Evolutionary conservation across 2,888 invertebrate genomes (phyloP).

Genomic region (Physocephala rufipes): DNA sequence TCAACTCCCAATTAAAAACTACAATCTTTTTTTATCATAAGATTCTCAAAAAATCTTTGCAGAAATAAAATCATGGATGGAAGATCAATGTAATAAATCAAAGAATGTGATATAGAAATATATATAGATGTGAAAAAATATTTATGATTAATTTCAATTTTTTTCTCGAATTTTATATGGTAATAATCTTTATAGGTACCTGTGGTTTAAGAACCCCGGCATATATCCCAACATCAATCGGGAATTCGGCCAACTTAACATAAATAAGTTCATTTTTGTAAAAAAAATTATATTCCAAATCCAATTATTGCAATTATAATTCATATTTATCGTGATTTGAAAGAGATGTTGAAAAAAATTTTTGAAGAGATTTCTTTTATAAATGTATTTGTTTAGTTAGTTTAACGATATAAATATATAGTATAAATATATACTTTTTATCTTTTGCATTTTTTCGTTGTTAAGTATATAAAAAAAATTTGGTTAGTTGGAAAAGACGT

Average conservation of each 20-base stretch:
- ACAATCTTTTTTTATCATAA: too few species aligned
- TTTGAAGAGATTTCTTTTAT: neutral
- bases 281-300: slow-evolving; percentile 16
- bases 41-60: too few species aligned
- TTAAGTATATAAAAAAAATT: slow-evolving; percentile 10
- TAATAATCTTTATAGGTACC: slow-evolving; percentile 58
- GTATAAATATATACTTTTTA: neutral
- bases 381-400: neutral
- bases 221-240: slow-evolving; percentile 79
- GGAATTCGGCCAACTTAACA: slow-evolving; percentile 74
- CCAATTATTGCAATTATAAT: slow-evolving; percentile 17
- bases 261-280: slow-evolving; percentile 27
- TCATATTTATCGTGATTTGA: slow-evolving; percentile 17
- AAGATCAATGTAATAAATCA: neutral
- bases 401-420: neutral
- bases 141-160: slow-evolving; percentile 33
- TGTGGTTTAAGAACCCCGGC: slow-evolving; percentile 76
- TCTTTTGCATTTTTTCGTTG: neutral
- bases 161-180: slow-evolving; percentile 33
- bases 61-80: too few species aligned
- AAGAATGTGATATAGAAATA: neutral
- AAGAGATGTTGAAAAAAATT: slow-evolving; percentile 9
- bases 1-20: too few species aligned
- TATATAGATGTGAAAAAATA: neutral
- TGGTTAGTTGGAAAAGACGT: neutral